Evolutionary conservation across 2,888 invertebrate genomes (phyloP).

Genomic region (Tribolium freemani): DNA sequence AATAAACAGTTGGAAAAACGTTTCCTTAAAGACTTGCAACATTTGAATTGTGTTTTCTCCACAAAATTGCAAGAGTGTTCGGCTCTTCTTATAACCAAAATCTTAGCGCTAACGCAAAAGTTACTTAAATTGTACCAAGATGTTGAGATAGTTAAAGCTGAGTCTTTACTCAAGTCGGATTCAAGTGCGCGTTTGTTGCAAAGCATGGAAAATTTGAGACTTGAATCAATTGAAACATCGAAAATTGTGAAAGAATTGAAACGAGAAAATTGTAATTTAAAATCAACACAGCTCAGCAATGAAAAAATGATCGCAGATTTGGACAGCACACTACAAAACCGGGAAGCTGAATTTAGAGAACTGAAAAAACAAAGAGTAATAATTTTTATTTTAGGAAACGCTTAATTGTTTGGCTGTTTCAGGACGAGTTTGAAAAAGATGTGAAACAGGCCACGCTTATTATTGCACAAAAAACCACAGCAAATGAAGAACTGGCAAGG

Average conservation of each 20-base stretch:
- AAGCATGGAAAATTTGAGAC: constrained; percentile 58
- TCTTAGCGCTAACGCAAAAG: constrained; percentile 48
- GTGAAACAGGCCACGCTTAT: constrained; percentile 62
- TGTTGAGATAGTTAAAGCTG: constrained; percentile 56
- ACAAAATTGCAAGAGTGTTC: constrained; percentile 40
- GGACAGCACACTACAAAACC: constrained; percentile 45
- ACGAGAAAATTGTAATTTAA: constrained; percentile 57
- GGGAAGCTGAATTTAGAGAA: constrained; percentile 51
- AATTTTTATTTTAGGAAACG: constrained; percentile 34
- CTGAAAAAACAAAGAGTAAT: constrained; percentile 56
- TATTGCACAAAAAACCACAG: constrained; percentile 62
- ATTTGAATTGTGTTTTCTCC: constrained; percentile 24
- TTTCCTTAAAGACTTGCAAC: constrained; percentile 29
- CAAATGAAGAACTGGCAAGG: constrained; percentile 63
- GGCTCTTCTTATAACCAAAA: constrained; percentile 41
- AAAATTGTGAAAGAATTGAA: constrained; percentile 56
- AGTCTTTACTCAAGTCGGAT: constrained; percentile 55
- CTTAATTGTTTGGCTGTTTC: constrained; percentile 20
- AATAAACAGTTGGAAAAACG: constrained; percentile 26
- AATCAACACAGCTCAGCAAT: constrained; percentile 49
- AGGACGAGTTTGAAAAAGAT: constrained; percentile 62
- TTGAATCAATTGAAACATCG: constrained; percentile 57
- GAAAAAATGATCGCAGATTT: constrained; percentile 55
- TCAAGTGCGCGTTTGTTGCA: constrained; percentile 54
- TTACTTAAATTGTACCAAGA: constrained; percentile 55